Evolutionary conservation across 2,888 invertebrate species (phyloP).

Genomic region (Epinotia demarniana): DNA sequence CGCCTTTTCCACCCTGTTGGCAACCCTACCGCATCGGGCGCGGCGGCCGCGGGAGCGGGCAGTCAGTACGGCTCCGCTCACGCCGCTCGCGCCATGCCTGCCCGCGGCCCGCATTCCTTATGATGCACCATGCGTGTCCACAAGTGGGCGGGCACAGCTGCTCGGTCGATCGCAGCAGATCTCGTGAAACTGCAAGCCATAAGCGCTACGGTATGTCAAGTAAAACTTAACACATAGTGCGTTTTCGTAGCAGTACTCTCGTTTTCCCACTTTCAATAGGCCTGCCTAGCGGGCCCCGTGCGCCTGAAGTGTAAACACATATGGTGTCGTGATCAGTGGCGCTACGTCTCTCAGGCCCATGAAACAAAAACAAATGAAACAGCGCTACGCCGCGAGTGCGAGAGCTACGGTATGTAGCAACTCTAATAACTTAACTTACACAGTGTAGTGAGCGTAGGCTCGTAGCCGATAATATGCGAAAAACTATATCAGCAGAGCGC

Average conservation of each 20-base stretch:
- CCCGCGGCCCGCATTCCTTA: constrained; percentile 77
- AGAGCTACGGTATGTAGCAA: constrained; percentile 1
- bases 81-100: constrained; percentile 49
- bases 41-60: constrained; percentile 55
- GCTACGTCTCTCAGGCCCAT: not conserved
- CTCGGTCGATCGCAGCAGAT: constrained; percentile 53
- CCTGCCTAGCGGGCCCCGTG: not conserved
- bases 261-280: not conserved
- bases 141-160: constrained; percentile 84
- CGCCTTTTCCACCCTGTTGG: constrained; percentile 1
- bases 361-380: not conserved
- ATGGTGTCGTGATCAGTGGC: not conserved
- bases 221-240: not conserved
- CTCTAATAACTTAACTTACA: not conserved
- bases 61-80: constrained; percentile 69
- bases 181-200: not conserved
- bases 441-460: too few relatives aligned
- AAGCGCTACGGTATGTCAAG: not conserved
- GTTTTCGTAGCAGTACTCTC: not conserved
- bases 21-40: constrained; percentile 41
- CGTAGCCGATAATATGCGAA: too few relatives aligned
- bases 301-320: not conserved
- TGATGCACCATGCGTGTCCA: constrained; percentile 80
- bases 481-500: too few relatives aligned
- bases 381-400: not conserved